Evolutionary conservation across 37 sponge, comb jelly and placozoan species (phyloP), one percentile per base, ranked within the genome.

Genomic region (Amphimedon queenslandica): DNA sequence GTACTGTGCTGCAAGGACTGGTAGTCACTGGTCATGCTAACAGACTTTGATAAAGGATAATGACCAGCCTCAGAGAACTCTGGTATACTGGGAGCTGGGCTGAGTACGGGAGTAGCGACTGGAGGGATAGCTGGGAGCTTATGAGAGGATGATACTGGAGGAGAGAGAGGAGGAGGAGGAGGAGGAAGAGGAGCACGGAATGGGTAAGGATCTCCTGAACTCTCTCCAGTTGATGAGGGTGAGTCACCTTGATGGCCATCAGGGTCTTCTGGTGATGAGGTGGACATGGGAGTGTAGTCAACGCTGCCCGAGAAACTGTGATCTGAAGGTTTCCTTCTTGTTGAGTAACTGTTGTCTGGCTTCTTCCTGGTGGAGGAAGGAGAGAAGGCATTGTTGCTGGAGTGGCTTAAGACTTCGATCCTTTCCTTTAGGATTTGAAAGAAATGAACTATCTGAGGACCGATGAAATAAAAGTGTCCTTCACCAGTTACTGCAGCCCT

Each of bases 381-480:
- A 25, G 61, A 11, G n/a, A n/a, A n/a, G n/a, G n/a, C n/a, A n/a
- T n/a, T n/a, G n/a, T n/a, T n/a, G n/a, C n/a, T n/a, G n/a, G n/a
- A n/a, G n/a, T n/a, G n/a, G n/a, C n/a, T n/a, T 25, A 28, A 42
- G 28, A 37, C 47, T 32, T 70, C 29, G 66, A 87, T 75, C 68
- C 58, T 70, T 33, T 55, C 56, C 53, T 77, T 80, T 66, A 87
- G 69, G 0, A 47, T 55, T 1, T 71, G 39, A 75, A 87, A 87
- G n/a, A 87, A 42, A 28, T 64, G 39, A 37, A 25, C 70, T 18
- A 80, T 67, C 56, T 71, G 77, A 16, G 32, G 57, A 1, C 87
- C 87, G 40, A 82, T 87, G 42, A 87, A 87, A 42, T 58, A 77
- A 39, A 87, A 87, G 38, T 77, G 77, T 5, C 87, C 87, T 40